phyloP scores from a whole-genome alignment of 2,113 vertebrate genomes.

The Harpagus bidentatus region DNA sequence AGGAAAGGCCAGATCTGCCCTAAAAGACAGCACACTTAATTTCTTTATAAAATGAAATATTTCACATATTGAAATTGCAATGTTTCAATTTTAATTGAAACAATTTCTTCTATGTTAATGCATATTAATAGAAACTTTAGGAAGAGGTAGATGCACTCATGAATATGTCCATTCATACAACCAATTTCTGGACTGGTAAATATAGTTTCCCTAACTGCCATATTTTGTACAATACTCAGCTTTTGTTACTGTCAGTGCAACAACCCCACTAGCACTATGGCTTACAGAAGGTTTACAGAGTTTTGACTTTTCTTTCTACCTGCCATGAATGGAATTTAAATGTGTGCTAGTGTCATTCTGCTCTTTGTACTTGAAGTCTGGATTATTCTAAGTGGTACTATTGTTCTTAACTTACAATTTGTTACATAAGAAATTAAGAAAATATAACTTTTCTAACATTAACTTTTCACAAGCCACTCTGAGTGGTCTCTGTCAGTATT shows the following conservation, averaged over 20 bases:
- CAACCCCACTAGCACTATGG: neutral
- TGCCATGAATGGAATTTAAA: neutral
- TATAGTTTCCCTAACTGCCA: neutral
- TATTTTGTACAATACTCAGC: neutral
- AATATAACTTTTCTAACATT: neutral
- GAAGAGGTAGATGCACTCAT: neutral
- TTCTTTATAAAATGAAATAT: slow-evolving; percentile 26
- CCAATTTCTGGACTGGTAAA: neutral
- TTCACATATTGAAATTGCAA: neutral
- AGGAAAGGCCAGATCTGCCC: slow-evolving; percentile 17
- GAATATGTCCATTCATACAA: neutral
- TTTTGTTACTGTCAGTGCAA: neutral
- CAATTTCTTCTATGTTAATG: slow-evolving; percentile 33
- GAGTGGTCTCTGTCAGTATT: slow-evolving; percentile 26
- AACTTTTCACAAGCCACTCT: slow-evolving; percentile 48
- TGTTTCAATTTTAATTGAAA: slow-evolving; percentile 14
- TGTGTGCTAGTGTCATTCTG: neutral
- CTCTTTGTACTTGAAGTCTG: neutral
- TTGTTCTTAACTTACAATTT: neutral
- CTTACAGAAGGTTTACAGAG: neutral
- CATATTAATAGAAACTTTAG: slow-evolving; percentile 25
- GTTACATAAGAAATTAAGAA: slow-evolving; percentile 3
- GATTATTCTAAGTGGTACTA: neutral
- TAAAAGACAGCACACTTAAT: neutral
- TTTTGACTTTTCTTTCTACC: slow-evolving; percentile 3